Evolutionary conservation across 2,113 vertebrate species (phyloP).

Genomic region (Garra rufa): DNA sequence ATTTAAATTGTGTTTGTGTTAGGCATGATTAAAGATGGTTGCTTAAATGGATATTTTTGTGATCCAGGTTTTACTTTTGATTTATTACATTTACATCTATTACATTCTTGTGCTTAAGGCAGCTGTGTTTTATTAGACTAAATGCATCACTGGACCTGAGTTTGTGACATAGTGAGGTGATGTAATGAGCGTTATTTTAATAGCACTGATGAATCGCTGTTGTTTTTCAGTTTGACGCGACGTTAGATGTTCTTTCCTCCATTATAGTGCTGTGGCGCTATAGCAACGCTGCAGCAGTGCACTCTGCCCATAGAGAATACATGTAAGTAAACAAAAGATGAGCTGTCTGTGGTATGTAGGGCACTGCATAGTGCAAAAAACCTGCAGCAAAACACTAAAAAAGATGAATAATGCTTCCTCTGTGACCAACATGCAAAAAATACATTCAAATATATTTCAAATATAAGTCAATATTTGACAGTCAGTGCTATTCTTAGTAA

Average conservation of each 20-base stretch:
- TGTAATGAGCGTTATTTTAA: neutral
- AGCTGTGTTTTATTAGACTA: neutral
- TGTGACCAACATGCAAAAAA: neutral
- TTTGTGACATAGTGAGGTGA: neutral
- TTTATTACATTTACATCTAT: neutral
- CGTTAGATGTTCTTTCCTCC: constrained; percentile 93
- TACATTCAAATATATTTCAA: neutral
- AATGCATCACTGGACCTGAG: constrained; percentile 1
- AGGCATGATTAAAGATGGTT: neutral
- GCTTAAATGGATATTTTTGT: neutral
- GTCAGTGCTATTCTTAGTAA: neutral
- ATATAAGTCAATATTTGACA: neutral
- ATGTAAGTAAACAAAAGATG: constrained; percentile 84
- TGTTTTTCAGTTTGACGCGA: constrained; percentile 90
- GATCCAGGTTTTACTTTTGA: neutral
- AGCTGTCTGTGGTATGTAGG: neutral
- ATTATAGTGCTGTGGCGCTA: constrained; percentile 97
- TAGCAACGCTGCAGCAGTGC: constrained; percentile 96
- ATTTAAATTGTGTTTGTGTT: neutral
- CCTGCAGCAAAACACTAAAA: neutral
- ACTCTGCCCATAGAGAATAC: constrained; percentile 96
- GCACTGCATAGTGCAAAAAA: constrained; percentile 21
- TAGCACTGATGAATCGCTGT: constrained; percentile 34
- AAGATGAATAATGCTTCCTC: neutral
- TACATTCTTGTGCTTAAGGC: neutral